Evolutionary conservation across 2,113 vertebrate species (phyloP).

Genomic region (Urocitellus parryii): DNA sequence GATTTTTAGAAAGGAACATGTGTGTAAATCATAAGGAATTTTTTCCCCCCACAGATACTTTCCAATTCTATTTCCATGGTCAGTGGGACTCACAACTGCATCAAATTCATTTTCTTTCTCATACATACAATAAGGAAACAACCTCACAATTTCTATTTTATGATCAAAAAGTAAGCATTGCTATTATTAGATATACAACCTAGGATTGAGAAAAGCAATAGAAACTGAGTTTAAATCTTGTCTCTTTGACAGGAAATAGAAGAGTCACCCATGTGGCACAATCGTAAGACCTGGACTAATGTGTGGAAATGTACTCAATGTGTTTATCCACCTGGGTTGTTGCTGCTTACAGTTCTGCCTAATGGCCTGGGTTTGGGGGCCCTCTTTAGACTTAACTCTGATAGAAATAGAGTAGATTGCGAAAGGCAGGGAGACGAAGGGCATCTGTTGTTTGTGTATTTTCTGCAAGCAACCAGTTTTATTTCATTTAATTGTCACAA

Average conservation of each 20-base stretch:
- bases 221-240: not conserved
- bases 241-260: constrained; percentile 38
- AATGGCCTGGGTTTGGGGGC: not conserved
- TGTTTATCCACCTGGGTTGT: not conserved
- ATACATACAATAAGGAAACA: constrained; percentile 34
- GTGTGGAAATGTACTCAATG: not conserved
- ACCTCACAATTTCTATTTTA: not conserved
- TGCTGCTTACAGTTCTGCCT: not conserved
- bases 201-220: not conserved
- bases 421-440: not conserved
- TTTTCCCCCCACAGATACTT: not conserved
- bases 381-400: not conserved
- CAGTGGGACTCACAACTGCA: constrained; percentile 23
- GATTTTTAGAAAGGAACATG: not conserved
- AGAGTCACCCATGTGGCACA: not conserved
- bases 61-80: not conserved
- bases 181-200: not conserved
- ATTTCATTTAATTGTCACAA: not conserved
- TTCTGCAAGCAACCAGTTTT: not conserved
- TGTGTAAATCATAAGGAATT: not conserved
- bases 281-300: not conserved
- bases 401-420: not conserved
- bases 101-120: constrained; percentile 36
- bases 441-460: not conserved
- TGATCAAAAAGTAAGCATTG: constrained; percentile 12